Base-by-base conservation (phyloP, 2,888 invertebrate species). In the Panzeria rudis region DNA sequence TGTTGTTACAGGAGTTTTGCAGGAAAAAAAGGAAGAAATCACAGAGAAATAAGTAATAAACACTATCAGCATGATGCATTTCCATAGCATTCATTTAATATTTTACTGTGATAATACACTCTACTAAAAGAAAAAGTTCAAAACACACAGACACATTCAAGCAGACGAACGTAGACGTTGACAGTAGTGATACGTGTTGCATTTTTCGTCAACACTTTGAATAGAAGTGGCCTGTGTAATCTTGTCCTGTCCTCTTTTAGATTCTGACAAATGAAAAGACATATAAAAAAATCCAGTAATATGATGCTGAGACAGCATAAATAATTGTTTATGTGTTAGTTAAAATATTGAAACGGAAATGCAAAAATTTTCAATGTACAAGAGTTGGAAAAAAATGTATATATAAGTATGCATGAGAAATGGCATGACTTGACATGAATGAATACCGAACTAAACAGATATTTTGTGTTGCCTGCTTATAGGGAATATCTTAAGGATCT, bases 21-120 rank as follows among this genome's bases (percentile, higher is more conserved):
- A 47, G 11, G 32, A 41, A 54, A 41, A 20, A 50, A 6, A 11
- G 11, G 11, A 11, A 38, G 11, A 56, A 59, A 68, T 69, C 69
- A 69, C 56, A 73, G 17, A 13, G 15, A 59, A 75, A 71, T 64
- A 71, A 56, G 44, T 81, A 77, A 84, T 84, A 82, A 82, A 75
- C 82, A 64, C 69, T 64, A 75, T 75, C 85, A 75, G 82, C 82
- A 75, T 79, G 85, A 85, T 75, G 78, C 59, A 85, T 82, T 85
- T 85, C 78, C 82, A 85, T 82, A 71, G 75, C 62, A 82, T 78
- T 82, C 85, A 85, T 85, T 82, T 82, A 75, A 78, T 59, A 64
- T 78, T 76, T 80, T 50, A 59, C 69, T 41, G 25, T 11, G 44
- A 41, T 75, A 81, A 52, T 61, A 54, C 61, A 61, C 59, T 68